These are phyloP conservation scores for Rostratula benghalensis DNA, from an alignment of 2,113 vertebrate genomes.

Conservation along the genomic window DNA sequence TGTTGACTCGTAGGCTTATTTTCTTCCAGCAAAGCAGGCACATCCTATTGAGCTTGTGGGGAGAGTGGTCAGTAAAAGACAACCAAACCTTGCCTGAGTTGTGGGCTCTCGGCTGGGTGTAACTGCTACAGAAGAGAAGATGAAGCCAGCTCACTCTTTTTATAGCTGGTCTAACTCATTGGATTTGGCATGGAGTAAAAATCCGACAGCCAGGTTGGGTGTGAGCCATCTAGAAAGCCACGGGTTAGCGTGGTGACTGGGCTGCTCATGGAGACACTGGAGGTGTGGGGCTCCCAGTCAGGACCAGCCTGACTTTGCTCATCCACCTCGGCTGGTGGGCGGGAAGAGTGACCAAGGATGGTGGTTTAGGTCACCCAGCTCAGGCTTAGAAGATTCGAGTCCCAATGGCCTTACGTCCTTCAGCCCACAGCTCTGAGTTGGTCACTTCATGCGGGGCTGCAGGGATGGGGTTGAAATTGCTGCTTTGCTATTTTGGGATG, in stretches of 20 bases:
- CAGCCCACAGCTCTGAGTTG: rapidly evolving
- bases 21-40: not conserved
- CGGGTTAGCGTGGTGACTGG: not conserved
- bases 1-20: not conserved
- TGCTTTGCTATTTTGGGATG: not conserved
- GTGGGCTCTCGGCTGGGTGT: not conserved
- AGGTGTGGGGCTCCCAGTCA: not conserved
- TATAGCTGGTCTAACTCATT: not conserved
- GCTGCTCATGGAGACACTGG: not conserved
- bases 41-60: not conserved
- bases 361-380: not conserved
- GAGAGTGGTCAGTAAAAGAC: not conserved
- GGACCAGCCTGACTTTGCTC: not conserved
- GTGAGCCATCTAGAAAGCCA: not conserved
- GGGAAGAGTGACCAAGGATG: too few species aligned
- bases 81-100: not conserved
- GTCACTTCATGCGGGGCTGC: not conserved
- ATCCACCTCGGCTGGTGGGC: not conserved
- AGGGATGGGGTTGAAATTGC: not conserved
- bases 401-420: rapidly evolving
- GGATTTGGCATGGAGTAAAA: not conserved
- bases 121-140: not conserved
- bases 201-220: not conserved
- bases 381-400: not conserved
- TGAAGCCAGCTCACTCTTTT: not conserved